Percentiles rank a stretch among this genome's conserved stretches.
phyloP scores from a whole-genome alignment of 2,113 vertebrate species.

The Oryzias curvinotus region DNA sequence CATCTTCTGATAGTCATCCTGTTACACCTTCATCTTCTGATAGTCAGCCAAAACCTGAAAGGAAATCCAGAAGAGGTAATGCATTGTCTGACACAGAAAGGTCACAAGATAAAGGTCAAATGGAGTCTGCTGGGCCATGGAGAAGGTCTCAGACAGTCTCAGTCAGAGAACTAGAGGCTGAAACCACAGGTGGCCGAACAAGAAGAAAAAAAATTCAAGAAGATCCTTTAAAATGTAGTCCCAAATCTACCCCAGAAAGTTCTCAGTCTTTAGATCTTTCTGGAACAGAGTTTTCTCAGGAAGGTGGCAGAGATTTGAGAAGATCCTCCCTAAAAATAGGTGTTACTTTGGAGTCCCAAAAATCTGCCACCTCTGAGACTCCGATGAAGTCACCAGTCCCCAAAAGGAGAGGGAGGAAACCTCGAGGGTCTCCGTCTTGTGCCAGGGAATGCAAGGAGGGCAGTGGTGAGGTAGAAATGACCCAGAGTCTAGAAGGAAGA shows the following conservation, averaged over 20 bases:
- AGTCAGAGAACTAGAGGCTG: conserved; percentile 17
- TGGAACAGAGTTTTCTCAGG: conserved; percentile 58
- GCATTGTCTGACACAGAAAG: conserved; percentile 3
- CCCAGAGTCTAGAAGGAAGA: conserved; percentile 6
- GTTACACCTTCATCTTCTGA: too few relatives aligned
- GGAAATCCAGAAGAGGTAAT: conserved; percentile 36
- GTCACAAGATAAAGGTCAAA: conserved; percentile 16
- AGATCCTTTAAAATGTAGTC: conserved; percentile 13
- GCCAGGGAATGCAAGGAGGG: neutral
- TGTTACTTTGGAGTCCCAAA: conserved; percentile 76
- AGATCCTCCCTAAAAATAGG: conserved; percentile 75
- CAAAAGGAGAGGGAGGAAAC: conserved; percentile 69
- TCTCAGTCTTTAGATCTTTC: conserved; percentile 54
- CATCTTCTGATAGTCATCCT: too few relatives aligned
- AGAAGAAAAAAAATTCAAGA: conserved; percentile 37
- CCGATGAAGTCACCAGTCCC: conserved; percentile 67
- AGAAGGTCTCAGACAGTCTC: conserved; percentile 33
- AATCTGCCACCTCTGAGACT: conserved; percentile 76
- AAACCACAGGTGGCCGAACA: conserved; percentile 19
- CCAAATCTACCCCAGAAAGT: conserved; percentile 30
- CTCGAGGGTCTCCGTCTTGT: conserved; percentile 25
- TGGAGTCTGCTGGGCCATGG: conserved; percentile 3
- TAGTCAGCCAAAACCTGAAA: conserved; percentile 7
- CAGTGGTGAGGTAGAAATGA: neutral
- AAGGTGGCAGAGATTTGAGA: conserved; percentile 76